Evolutionary conservation across 2,797 vertebrate genomes (phyloP).

Genomic region (Ptychadena robeensis): DNA sequence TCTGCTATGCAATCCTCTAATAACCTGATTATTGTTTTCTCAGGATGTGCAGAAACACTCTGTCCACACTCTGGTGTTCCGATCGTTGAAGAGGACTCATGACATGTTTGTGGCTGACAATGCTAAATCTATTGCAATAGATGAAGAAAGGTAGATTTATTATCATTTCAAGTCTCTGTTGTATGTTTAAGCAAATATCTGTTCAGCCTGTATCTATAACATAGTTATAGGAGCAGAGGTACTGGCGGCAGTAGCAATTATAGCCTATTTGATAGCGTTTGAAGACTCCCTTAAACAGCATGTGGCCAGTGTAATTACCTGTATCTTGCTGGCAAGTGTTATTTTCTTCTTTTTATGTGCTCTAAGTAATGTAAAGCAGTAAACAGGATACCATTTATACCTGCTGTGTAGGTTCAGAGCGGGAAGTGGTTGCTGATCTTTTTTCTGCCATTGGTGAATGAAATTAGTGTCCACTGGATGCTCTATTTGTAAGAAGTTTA

Average conservation of each 20-base stretch:
- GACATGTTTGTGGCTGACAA: slow-evolving; percentile 99
- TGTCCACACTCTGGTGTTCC: slow-evolving; percentile 97
- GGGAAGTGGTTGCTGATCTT: not conserved
- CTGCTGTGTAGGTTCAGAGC: not conserved
- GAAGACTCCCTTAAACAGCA: slow-evolving; percentile 12
- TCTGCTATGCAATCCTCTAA: not conserved
- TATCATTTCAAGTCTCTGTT: not conserved
- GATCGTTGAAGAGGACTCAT: slow-evolving; percentile 95
- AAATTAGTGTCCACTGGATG: too few species aligned
- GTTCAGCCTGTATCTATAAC: not conserved
- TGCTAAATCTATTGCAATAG: slow-evolving; percentile 84
- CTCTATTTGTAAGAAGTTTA: too few species aligned
- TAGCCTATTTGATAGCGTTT: not conserved
- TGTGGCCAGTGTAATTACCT: slow-evolving; percentile 4
- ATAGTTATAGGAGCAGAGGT: not conserved
- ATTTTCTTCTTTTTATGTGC: not conserved
- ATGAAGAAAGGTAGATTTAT: slow-evolving; percentile 85
- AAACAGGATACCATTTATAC: slow-evolving; percentile 23
- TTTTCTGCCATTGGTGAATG: not conserved
- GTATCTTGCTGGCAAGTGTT: not conserved
- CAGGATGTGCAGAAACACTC: slow-evolving; percentile 98
- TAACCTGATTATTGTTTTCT: not conserved
- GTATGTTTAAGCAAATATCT: slow-evolving; percentile 1
- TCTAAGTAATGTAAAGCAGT: slow-evolving; percentile 25
- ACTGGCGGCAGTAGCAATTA: slow-evolving; percentile 1